Conservation (phyloP, 2,888 invertebrate species). For the Caenorhabditis drosophilae region DNA sequence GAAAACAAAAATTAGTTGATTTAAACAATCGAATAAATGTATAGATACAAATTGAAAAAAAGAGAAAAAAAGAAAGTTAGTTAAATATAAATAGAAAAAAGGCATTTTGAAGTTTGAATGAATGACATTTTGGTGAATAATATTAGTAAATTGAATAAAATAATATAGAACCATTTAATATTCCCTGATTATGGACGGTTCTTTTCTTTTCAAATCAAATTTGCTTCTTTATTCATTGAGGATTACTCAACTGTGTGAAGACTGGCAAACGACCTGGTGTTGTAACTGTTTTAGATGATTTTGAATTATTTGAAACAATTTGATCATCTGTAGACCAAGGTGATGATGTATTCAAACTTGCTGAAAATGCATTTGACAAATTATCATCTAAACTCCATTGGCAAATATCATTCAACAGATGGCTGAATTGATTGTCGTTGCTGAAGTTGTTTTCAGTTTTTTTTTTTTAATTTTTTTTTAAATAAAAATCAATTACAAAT, state of each 20-base stretch:
- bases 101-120: not conserved
- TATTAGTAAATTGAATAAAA: not conserved
- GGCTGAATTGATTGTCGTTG: constrained; percentile 36
- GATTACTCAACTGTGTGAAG: constrained; percentile 52
- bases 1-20: too few relatives aligned
- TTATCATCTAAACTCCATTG: constrained; percentile 31
- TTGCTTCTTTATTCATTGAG: constrained; percentile 25
- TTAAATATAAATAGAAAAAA: not conserved
- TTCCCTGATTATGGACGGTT: constrained; percentile 35
- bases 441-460: constrained; percentile 9
- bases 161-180: constrained; percentile 20
- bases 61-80: too few relatives aligned
- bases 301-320: not conserved
- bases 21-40: too few relatives aligned
- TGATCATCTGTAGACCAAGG: constrained; percentile 1
- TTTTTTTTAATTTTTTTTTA: not conserved
- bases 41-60: too few relatives aligned
- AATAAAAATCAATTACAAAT: constrained; percentile 10
- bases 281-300: too few relatives aligned
- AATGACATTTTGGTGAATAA: not conserved
- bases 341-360: not conserved
- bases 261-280: constrained; percentile 50
- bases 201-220: constrained; percentile 5
- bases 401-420: constrained; percentile 38
- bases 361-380: constrained; percentile 3